Evolutionary conservation across 1,140 invertebrate species (phyloP).

Genomic region (Drosophila auraria): DNA sequence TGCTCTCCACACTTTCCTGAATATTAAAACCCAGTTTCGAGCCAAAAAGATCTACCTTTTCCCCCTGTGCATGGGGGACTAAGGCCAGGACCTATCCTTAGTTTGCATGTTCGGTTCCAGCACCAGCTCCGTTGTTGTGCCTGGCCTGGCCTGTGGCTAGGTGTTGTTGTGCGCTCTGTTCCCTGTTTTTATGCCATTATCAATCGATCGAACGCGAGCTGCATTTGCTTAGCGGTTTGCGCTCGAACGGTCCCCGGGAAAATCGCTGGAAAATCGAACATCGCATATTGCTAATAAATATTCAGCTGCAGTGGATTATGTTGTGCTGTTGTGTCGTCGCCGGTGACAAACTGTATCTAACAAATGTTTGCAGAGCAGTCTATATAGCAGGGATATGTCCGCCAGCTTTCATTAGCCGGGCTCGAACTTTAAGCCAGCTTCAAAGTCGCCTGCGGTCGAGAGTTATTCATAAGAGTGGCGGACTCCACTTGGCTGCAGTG

Average conservation of each 20-base stretch:
- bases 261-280: slow-evolving; percentile 39
- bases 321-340: slow-evolving; percentile 25
- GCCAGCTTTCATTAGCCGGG: slow-evolving; percentile 39
- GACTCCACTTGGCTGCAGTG: slow-evolving; percentile 14
- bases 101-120: slow-evolving; percentile 34
- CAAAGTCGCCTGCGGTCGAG: slow-evolving; percentile 32
- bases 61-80: slow-evolving; percentile 4
- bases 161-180: slow-evolving; percentile 53
- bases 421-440: slow-evolving; percentile 34
- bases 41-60: not conserved
- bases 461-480: slow-evolving; percentile 47
- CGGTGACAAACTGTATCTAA: slow-evolving; percentile 39
- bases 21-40: not conserved
- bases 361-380: slow-evolving; percentile 20
- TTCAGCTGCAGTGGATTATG: slow-evolving; percentile 65
- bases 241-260: slow-evolving; percentile 21
- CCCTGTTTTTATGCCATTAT: slow-evolving; percentile 68
- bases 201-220: slow-evolving; percentile 81
- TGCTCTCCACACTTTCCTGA: not conserved
- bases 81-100: slow-evolving; percentile 27
- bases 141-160: slow-evolving; percentile 64
- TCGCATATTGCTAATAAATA: slow-evolving; percentile 79
- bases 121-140: slow-evolving; percentile 27
- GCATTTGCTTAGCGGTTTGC: slow-evolving; percentile 75
- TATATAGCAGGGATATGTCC: slow-evolving; percentile 2